These are phyloP conservation scores for Drosophila basisetae DNA, from an alignment of 2,888 invertebrate species.

Conservation along the genomic window DNA sequence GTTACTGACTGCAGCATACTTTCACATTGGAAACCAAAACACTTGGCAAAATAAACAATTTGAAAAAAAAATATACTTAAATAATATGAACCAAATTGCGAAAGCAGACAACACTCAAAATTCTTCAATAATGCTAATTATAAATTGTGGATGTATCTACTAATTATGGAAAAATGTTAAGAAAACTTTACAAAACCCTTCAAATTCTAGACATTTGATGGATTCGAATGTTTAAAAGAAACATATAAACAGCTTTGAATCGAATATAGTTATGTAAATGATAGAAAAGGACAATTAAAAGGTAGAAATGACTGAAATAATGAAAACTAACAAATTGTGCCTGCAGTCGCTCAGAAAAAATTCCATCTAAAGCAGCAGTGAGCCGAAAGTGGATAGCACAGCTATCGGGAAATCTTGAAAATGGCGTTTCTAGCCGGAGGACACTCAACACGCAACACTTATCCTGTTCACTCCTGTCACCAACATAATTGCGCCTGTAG, in stretches of 20 bases:
- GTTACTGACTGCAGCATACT: background rate
- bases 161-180: background rate
- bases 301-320: background rate
- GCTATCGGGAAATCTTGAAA: conserved; percentile 15
- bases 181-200: fast-evolving
- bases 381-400: background rate
- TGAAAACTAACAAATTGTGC: background rate
- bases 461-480: conserved; percentile 29
- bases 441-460: conserved; percentile 35
- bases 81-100: background rate
- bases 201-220: background rate
- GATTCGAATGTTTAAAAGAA: background rate
- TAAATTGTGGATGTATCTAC: background rate
- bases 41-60: background rate
- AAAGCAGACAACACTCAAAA: background rate
- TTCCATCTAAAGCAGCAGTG: conserved; percentile 19
- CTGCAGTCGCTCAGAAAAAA: conserved; percentile 6
- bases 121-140: background rate
- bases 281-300: background rate
- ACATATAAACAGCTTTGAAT: background rate
- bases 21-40: background rate
- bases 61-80: background rate
- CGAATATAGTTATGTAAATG: background rate
- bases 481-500: conserved; percentile 29
- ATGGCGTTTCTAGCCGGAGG: conserved; percentile 7